Conservation (phyloP, 2,113 vertebrate species). For the Mugil cephalus region DNA sequence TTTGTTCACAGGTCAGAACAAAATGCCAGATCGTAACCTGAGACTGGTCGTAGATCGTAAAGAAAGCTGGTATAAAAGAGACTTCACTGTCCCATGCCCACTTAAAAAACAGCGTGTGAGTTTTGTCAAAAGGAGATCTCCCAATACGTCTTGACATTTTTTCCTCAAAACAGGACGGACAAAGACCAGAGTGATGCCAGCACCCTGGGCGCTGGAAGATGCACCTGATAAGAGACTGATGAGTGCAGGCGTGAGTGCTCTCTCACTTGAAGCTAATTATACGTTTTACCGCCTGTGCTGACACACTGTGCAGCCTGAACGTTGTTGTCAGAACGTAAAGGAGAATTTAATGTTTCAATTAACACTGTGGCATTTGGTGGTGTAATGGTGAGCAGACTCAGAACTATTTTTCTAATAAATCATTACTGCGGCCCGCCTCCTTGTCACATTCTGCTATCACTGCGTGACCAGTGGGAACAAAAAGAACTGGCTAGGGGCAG, state of each 20-base stretch:
- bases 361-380: constrained; percentile 29
- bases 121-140: neutral
- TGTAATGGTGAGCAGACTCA: neutral
- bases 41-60: rapidly evolving
- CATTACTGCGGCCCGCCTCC: neutral
- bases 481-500: neutral
- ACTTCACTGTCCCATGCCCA: neutral
- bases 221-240: constrained; percentile 34
- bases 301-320: constrained; percentile 8
- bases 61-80: neutral
- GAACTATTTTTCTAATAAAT: neutral
- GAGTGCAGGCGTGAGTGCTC: neutral
- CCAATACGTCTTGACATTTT: constrained; percentile 1
- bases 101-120: too few relatives aligned
- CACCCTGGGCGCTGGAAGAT: constrained; percentile 1
- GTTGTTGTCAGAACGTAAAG: constrained; percentile 13
- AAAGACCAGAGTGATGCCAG: constrained; percentile 1
- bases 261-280: constrained; percentile 49
- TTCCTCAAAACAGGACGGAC: neutral
- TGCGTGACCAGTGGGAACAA: neutral
- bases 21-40: neutral
- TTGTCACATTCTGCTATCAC: neutral
- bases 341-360: constrained; percentile 34
- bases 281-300: constrained; percentile 34
- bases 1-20: neutral